phyloP scores from a whole-genome alignment of 1,140 invertebrate species.

The Calliopsis andreniformis region DNA sequence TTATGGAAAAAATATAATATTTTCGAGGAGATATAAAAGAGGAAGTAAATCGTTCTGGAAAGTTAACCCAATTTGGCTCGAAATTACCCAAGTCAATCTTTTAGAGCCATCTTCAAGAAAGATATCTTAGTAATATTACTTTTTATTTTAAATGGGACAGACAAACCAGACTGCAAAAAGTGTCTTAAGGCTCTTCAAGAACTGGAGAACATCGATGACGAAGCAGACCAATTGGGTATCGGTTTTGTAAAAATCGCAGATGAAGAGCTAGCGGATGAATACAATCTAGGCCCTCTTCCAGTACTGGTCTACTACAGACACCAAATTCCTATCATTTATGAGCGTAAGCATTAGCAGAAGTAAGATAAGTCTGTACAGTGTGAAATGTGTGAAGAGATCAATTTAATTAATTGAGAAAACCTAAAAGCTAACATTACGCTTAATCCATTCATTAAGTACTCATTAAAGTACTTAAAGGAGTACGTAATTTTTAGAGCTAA shows the following conservation, averaged over 20 bases:
- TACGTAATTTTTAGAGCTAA: too few species aligned
- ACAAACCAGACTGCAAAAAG: slow-evolving; percentile 96
- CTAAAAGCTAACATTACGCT: too few species aligned
- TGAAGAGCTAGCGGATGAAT: slow-evolving; percentile 94
- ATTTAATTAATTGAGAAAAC: too few species aligned
- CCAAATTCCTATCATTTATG: slow-evolving; percentile 96
- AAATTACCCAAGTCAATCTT: neutral
- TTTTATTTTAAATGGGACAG: slow-evolving; percentile 84
- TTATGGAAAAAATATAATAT: neutral
- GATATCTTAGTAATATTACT: slow-evolving; percentile 43
- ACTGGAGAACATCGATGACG: slow-evolving; percentile 97
- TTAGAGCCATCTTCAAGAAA: neutral
- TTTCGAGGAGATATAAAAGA: neutral
- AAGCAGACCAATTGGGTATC: slow-evolving; percentile 96
- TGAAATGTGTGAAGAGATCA: too few species aligned
- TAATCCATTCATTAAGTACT: too few species aligned
- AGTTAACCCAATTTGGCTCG: slow-evolving; percentile 6
- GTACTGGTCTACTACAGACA: slow-evolving; percentile 96
- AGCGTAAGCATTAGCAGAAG: slow-evolving; percentile 85
- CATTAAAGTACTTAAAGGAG: too few species aligned
- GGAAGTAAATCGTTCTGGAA: neutral
- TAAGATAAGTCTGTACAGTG: neutral
- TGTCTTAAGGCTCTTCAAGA: slow-evolving; percentile 94
- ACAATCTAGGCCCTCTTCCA: slow-evolving; percentile 93
- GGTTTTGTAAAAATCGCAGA: slow-evolving; percentile 97